Evolutionary conservation across 2,888 invertebrate species (phyloP).

Genomic region (Eustalomyia histrio): DNA sequence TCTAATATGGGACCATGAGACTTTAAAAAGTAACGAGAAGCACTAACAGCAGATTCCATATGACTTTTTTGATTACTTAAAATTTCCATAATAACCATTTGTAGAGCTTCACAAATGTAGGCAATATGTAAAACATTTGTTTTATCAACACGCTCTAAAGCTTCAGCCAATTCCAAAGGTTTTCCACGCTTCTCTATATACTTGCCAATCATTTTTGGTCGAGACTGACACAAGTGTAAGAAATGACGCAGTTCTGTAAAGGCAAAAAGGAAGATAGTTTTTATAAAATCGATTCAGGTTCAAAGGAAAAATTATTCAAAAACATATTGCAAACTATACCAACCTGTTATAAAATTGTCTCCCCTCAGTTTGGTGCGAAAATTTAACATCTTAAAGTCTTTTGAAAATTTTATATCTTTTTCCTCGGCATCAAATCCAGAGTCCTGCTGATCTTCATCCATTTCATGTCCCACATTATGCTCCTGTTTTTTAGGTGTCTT

Average conservation of each 20-base stretch:
- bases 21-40: conserved; percentile 86
- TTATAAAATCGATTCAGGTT: too few species aligned
- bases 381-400: conserved; percentile 82
- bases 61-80: conserved; percentile 83
- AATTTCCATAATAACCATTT: conserved; percentile 85
- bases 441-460: conserved; percentile 64
- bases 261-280: not conserved
- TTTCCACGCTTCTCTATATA: conserved; percentile 86
- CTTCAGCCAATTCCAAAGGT: conserved; percentile 85
- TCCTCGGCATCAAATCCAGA: conserved; percentile 71
- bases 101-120: conserved; percentile 84
- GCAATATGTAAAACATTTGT: conserved; percentile 82
- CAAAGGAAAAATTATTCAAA: too few species aligned
- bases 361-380: conserved; percentile 82
- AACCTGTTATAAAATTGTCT: conserved; percentile 82
- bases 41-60: conserved; percentile 83
- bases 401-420: conserved; percentile 72
- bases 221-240: conserved; percentile 81
- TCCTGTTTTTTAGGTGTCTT: conserved; percentile 7
- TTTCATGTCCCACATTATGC: not conserved
- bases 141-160: conserved; percentile 83
- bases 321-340: too few species aligned
- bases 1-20: conserved; percentile 84
- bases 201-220: conserved; percentile 81
- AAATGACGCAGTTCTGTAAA: conserved; percentile 83